A percentile compares a stretch with the other conserved stretches of the same genome.
Conservation (phyloP, 1,140 invertebrate species). For the Drosophila lowei region DNA sequence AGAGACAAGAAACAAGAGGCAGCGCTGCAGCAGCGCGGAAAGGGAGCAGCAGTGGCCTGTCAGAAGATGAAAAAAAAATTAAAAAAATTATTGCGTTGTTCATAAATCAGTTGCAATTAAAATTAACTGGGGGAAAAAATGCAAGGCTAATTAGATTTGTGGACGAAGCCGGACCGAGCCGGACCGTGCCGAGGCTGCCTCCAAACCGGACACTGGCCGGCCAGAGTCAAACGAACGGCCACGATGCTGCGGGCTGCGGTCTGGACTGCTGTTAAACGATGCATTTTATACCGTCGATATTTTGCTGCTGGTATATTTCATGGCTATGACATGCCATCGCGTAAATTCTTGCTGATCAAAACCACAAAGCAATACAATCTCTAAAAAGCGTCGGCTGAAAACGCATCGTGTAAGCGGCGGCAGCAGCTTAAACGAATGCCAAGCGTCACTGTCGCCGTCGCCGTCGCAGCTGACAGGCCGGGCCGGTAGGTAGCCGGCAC, state of each 20-base stretch:
- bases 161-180: constrained; percentile 12
- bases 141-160: constrained; percentile 77
- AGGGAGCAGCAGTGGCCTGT: constrained; percentile 6
- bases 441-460: constrained; percentile 5
- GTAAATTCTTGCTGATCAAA: too few relatives aligned
- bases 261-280: too few relatives aligned
- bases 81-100: constrained; percentile 64
- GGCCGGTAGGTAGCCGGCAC: constrained; percentile 33
- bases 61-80: constrained; percentile 33
- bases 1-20: constrained; percentile 13
- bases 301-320: too few relatives aligned
- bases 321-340: too few relatives aligned
- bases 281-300: too few relatives aligned
- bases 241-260: too few relatives aligned
- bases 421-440: background rate
- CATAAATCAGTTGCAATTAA: constrained; percentile 79
- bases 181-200: too few relatives aligned
- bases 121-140: constrained; percentile 69
- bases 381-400: too few relatives aligned
- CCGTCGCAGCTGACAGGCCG: constrained; percentile 11
- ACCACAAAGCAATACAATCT: too few relatives aligned
- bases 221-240: too few relatives aligned
- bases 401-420: constrained; percentile 7
- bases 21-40: constrained; percentile 3
- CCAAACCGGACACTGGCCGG: too few relatives aligned